Conservation (phyloP, 2,113 vertebrate genomes). For the Pluvialis apricaria region DNA sequence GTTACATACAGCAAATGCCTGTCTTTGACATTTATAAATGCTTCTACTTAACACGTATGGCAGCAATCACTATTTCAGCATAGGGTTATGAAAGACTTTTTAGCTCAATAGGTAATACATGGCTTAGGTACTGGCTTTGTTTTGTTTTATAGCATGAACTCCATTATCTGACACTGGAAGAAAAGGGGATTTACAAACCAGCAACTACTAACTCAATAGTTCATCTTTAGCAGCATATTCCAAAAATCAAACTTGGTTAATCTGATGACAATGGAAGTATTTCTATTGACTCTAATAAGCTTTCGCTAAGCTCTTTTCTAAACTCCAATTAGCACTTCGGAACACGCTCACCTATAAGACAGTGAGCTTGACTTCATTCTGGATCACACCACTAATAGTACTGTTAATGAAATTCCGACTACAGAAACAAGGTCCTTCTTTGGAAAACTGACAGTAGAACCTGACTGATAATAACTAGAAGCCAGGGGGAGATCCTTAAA, state of each 20-base stretch:
- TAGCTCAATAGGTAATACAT: neutral
- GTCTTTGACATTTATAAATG: slow-evolving; percentile 23
- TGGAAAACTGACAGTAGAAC: neutral
- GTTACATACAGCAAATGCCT: neutral
- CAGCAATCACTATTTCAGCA: slow-evolving; percentile 9
- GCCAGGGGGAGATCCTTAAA: neutral
- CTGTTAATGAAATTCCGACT: neutral
- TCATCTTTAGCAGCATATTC: slow-evolving; percentile 21
- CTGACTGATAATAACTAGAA: neutral
- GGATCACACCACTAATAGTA: neutral
- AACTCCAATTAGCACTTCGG: slow-evolving; percentile 44
- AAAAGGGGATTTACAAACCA: neutral
- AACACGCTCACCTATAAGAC: neutral
- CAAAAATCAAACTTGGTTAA: slow-evolving; percentile 49
- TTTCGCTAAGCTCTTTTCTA: slow-evolving; percentile 48
- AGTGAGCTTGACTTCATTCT: neutral
- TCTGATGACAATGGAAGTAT: slow-evolving; percentile 35
- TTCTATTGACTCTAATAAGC: slow-evolving; percentile 33
- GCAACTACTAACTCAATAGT: neutral
- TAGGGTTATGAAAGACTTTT: neutral
- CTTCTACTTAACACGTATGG: neutral
- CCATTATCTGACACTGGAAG: neutral
- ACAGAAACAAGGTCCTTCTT: neutral
- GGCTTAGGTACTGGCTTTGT: neutral
- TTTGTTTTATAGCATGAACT: neutral